These are phyloP conservation scores for Blera fallax DNA, from an alignment of 2,888 invertebrate genomes.

Conservation along the genomic window DNA sequence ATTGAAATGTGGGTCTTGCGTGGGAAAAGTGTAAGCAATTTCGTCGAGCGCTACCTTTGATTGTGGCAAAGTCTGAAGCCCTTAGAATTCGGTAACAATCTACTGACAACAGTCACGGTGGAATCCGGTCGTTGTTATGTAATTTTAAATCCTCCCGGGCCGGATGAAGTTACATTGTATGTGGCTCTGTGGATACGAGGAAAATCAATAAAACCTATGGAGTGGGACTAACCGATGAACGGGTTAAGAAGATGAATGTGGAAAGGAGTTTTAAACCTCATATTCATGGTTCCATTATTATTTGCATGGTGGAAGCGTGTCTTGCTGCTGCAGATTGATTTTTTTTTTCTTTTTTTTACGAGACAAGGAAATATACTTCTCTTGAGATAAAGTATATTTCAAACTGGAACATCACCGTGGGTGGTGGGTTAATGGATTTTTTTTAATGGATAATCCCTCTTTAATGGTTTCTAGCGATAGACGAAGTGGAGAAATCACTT, in stretches of 20 bases:
- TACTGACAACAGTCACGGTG: slow-evolving; percentile 14
- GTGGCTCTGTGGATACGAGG: background rate
- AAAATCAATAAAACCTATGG: slow-evolving; percentile 50
- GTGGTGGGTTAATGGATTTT: slow-evolving; percentile 18
- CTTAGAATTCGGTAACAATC: slow-evolving; percentile 12
- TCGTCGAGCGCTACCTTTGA: slow-evolving; percentile 17
- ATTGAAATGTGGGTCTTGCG: slow-evolving; percentile 29
- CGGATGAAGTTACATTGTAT: background rate
- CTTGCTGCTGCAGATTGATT: background rate
- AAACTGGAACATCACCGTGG: background rate
- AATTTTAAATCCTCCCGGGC: background rate
- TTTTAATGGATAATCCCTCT: slow-evolving; percentile 17
- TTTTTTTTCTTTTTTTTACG: background rate
- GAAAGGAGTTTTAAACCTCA: slow-evolving; percentile 44
- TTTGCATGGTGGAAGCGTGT: slow-evolving; percentile 24
- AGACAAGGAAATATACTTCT: slow-evolving; percentile 9
- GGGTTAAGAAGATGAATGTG: slow-evolving; percentile 47
- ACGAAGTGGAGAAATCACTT: slow-evolving; percentile 11
- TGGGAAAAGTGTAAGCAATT: slow-evolving; percentile 22
- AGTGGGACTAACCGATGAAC: slow-evolving; percentile 52
- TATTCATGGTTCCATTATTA: slow-evolving; percentile 50
- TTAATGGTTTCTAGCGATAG: slow-evolving; percentile 3
- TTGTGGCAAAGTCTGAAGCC: slow-evolving; percentile 8
- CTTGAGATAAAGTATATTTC: background rate
- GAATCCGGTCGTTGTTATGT: slow-evolving; percentile 18